Evolutionary conservation across 1,140 invertebrate genomes (phyloP).

Genomic region (Callitettix versicolor): DNA sequence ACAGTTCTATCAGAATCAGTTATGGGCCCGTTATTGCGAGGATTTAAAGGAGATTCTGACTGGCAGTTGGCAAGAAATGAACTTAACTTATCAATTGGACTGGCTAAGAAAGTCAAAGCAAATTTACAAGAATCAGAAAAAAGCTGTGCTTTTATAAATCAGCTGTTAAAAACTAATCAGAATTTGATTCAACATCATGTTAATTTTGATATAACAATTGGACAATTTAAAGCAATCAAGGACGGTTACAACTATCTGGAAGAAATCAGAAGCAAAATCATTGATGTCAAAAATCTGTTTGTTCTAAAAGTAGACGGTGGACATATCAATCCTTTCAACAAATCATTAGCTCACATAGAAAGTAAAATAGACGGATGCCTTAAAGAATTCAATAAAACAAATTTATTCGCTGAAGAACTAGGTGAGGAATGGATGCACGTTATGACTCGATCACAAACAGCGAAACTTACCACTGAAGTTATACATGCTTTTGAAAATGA

Average conservation of each 20-base stretch:
- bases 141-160: too few species aligned
- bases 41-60: constrained; percentile 18
- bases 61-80: constrained; percentile 18
- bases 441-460: too few species aligned
- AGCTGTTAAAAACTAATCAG: not conserved
- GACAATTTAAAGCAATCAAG: not conserved
- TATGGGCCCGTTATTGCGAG: not conserved
- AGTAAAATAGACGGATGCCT: not conserved
- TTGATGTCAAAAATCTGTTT: constrained; percentile 12
- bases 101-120: not conserved
- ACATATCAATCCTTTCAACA: constrained; percentile 13
- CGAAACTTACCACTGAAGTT: too few species aligned
- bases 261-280: not conserved
- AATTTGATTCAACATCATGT: not conserved
- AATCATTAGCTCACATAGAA: constrained; percentile 9
- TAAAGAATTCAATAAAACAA: not conserved
- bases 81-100: constrained; percentile 2
- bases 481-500: constrained; percentile 19
- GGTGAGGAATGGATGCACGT: too few species aligned
- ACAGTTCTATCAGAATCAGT: not conserved
- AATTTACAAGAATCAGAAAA: too few species aligned
- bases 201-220: not conserved
- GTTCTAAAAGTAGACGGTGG: constrained; percentile 1
- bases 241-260: constrained; percentile 6
- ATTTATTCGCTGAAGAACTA: too few species aligned